Evolutionary conservation across 2,888 invertebrate genomes (phyloP).

Genomic region (Pachycephus smyrnensis): DNA sequence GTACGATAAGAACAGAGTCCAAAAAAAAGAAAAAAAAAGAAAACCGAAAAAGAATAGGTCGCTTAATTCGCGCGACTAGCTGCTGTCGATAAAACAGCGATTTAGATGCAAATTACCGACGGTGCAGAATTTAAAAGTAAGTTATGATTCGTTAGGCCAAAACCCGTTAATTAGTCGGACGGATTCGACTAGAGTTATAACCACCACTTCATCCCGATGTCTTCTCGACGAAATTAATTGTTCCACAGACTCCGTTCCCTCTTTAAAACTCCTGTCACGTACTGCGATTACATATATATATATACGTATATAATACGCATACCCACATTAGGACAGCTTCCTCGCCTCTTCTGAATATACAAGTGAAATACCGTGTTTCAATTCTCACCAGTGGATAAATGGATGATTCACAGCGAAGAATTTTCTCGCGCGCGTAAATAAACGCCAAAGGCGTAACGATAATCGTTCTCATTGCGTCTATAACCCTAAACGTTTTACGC

Average conservation of each 20-base stretch:
- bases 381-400: neutral
- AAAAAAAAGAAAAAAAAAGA: neutral
- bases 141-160: neutral
- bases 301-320: neutral
- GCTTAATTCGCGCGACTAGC: neutral
- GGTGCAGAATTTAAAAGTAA: neutral
- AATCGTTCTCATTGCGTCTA: neutral
- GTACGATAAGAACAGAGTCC: neutral
- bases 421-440: neutral
- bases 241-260: neutral
- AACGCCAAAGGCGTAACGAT: neutral
- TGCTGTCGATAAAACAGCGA: conserved; percentile 3
- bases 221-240: neutral
- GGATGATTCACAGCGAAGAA: neutral
- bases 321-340: neutral
- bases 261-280: neutral
- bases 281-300: neutral
- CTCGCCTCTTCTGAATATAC: neutral
- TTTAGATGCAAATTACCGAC: neutral
- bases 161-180: neutral
- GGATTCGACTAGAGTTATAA: neutral
- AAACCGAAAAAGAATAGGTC: neutral
- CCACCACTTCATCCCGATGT: neutral
- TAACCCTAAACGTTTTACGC: neutral
- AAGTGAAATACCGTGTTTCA: neutral